Evolutionary conservation across 2,797 vertebrate species (phyloP), one percentile per base, ranked within the genome.

Genomic region (Gymnodraco acuticeps): DNA sequence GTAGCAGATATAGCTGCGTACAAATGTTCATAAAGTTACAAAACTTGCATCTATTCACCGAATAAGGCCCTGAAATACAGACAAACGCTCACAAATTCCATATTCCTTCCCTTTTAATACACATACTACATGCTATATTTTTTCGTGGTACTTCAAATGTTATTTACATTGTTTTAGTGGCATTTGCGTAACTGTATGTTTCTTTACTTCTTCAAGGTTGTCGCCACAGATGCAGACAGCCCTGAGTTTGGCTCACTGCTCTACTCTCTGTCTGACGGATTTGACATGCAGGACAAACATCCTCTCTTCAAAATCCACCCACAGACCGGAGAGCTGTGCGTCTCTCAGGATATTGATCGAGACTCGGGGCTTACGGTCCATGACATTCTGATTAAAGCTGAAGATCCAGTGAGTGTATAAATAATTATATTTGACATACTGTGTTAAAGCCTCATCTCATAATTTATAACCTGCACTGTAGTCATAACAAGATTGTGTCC

Each of bases 351-450:
- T 55, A 96, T 98, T 0, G 97, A 99, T 83, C 94, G 96, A 81
- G 98, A 99, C 73, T 67, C 48, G 0, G 96, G 96, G 56, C 94
- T 93, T 43, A 83, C 90, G 13, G 91, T 89, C 75, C 95, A 97
- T 0, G 96, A 99, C 86, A 87, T 99, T 31, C 89, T 97, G 81
- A 94, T 98, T 90, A 97, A 95, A 93, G 98, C 97, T 72, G 94
- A 92, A 53, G 98, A 99, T 91, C 96, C 95, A 85, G 98, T 99
- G 91, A 95, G 97, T 78, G 27, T 2, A 14, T 19, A 3, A 20
- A 15, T 15, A 38, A 33, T 51, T 52, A 19, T 10, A 27, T 48
- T 15, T 31, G 20, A 56, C 17, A 5, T 12, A 14, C 10, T 19
- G 16, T 31, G 20, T 27, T 13, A 60, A 43, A 9, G 9, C 8